phyloP scores from a whole-genome alignment of 2,113 vertebrate species.

The Cyphomyrus discorhynchus region DNA sequence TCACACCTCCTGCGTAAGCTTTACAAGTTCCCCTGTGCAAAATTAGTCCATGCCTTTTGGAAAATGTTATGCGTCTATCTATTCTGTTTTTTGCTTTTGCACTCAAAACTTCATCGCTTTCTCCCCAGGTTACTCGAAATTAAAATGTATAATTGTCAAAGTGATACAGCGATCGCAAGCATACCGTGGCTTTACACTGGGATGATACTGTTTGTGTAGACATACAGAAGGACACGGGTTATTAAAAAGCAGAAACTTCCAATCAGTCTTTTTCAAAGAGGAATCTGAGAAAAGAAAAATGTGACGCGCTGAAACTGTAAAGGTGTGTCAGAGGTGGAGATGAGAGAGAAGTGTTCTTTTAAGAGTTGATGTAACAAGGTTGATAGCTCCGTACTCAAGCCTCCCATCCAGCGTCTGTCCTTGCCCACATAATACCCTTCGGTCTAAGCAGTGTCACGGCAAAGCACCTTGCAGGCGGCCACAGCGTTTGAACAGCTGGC shows the following conservation, averaged over 20 bases:
- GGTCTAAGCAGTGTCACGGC: neutral
- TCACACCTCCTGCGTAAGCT: neutral
- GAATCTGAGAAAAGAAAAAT: neutral
- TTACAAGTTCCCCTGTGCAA: neutral
- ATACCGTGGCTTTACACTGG: neutral
- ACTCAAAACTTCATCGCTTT: neutral
- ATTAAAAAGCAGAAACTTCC: neutral
- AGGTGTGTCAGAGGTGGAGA: neutral
- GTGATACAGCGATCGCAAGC: neutral
- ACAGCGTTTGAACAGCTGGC: neutral
- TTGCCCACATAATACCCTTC: conserved; percentile 3
- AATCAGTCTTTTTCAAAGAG: neutral
- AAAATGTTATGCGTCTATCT: neutral
- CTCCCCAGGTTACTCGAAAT: neutral
- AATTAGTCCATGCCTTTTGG: conserved; percentile 10
- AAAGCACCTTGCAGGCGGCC: neutral
- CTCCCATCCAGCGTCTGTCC: neutral
- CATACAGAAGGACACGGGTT: neutral
- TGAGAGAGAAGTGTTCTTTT: neutral
- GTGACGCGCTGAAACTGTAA: neutral
- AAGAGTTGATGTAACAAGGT: neutral
- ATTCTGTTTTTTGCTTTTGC: neutral
- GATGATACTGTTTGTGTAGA: neutral
- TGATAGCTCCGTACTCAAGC: neutral
- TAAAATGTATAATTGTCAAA: neutral